Base-by-base conservation (phyloP, 2,797 vertebrate species). In the Echiichthys vipera region DNA sequence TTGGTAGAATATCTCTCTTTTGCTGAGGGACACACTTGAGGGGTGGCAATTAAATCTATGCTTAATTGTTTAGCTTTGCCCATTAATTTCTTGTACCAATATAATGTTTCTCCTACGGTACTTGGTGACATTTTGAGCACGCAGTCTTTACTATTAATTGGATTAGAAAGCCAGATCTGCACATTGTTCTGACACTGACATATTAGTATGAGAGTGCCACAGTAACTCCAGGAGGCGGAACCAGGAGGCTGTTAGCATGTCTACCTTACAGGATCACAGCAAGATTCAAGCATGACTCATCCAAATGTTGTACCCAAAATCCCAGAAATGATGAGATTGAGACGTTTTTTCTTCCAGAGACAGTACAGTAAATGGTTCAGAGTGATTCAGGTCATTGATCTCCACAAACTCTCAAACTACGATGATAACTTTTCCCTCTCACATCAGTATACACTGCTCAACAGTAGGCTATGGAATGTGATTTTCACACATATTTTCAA, bases 31-130 rank as follows among this genome's bases (percentile, higher is more conserved):
- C 36, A 11, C 32, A 9, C 27, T 65, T 24, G 27, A 42, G n/a
- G 49, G 51, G 11, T 54, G 74, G 56, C 55, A 70, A 47, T 79
- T 47, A 59, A 71, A 54, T 67, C 37, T 32, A 20, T 34, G 11
- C 18, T 22, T 67, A 73, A 69, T 66, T 81, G 53, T 55, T 71
- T 15, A 43, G 43, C 46, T 58, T 42, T 59, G 24, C 22, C 47
- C 18, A 4, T 58, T 78, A 24, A 40, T 51, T 37, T 49, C 3
- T n/a, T 49, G 22, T 29, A 20, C 18, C 46, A 24, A 36, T 70
- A 62, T 34, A 65, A 3, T 30, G 8, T 1, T 4, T 58, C n/a
- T 47, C 32, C 15, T 4, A 5, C 51, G 27, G 43, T 37, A 27
- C 65, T 45, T 62, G 17, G 14, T 72, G 37, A 67, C 46, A 64